Evolutionary conservation across 2,888 invertebrate species (phyloP).

Genomic region (Eupithecia subfuscata): DNA sequence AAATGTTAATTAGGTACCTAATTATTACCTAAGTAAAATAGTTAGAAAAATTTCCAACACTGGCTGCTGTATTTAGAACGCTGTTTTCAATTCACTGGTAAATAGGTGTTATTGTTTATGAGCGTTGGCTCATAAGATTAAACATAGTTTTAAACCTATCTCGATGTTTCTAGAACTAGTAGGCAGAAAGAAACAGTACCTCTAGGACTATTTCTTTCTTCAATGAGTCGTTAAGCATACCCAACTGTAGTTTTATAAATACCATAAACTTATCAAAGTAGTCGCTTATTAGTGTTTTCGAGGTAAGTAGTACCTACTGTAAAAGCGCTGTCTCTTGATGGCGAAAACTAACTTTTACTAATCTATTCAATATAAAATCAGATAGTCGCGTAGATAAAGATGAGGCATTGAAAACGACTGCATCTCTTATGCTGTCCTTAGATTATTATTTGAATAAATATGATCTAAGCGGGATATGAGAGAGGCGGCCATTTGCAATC

Average conservation of each 20-base stretch:
- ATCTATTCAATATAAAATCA: neutral
- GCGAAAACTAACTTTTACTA: neutral
- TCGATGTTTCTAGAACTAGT: neutral
- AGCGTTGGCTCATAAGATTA: neutral
- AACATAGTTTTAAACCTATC: neutral
- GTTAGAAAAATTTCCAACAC: neutral
- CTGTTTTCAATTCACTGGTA: neutral
- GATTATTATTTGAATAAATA: too few species aligned
- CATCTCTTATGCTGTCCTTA: neutral
- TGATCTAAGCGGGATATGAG: neutral
- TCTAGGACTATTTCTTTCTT: neutral
- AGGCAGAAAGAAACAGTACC: neutral
- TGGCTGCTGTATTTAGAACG: neutral
- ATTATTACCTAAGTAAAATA: neutral
- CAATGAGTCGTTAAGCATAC: neutral
- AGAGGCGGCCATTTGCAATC: neutral
- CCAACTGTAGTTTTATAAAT: neutral
- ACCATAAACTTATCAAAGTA: neutral
- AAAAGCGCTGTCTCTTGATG: neutral
- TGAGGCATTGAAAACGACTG: neutral
- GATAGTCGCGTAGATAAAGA: neutral
- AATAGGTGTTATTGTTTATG: neutral
- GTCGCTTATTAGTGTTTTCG: neutral
- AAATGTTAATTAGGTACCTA: neutral
- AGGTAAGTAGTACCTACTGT: too few species aligned